phyloP scores from a whole-genome alignment of 2,888 invertebrate species.

The Aproaerema taeniolella region DNA sequence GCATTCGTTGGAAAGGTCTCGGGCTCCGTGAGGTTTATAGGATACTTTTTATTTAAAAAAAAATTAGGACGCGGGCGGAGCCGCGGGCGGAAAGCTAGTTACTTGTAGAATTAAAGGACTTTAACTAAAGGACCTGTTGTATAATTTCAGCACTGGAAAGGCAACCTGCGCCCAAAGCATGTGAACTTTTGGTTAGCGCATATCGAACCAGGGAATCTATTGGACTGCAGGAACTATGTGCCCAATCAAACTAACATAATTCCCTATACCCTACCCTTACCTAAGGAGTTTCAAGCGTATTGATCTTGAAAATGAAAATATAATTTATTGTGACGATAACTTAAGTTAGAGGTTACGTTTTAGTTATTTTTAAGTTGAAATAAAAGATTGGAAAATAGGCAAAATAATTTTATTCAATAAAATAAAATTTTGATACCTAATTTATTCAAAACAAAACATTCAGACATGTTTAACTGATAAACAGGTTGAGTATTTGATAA shows the following conservation, averaged over 20 bases:
- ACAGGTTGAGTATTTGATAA: no score
- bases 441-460: background rate
- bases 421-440: conserved; percentile 22
- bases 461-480: background rate
- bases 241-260: conserved; percentile 45
- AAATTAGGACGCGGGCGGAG: no score
- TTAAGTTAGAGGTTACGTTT: background rate
- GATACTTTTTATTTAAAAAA: no score
- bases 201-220: conserved; percentile 44
- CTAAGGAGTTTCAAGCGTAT: conserved; percentile 30
- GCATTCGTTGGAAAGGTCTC: no score
- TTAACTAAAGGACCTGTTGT: no score
- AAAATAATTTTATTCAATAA: conserved; percentile 29
- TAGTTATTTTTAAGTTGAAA: background rate
- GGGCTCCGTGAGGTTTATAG: no score
- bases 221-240: conserved; percentile 63
- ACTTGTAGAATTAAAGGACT: no score
- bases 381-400: conserved; percentile 17
- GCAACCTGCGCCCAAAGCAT: conserved; percentile 50
- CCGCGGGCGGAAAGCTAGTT: no score
- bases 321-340: no score
- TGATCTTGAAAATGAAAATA: no score
- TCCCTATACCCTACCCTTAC: conserved; percentile 66
- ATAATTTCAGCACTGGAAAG: conserved; percentile 72
- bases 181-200: conserved; percentile 70